Conservation (phyloP, 2,113 vertebrate species). For the Petromus typicus region DNA sequence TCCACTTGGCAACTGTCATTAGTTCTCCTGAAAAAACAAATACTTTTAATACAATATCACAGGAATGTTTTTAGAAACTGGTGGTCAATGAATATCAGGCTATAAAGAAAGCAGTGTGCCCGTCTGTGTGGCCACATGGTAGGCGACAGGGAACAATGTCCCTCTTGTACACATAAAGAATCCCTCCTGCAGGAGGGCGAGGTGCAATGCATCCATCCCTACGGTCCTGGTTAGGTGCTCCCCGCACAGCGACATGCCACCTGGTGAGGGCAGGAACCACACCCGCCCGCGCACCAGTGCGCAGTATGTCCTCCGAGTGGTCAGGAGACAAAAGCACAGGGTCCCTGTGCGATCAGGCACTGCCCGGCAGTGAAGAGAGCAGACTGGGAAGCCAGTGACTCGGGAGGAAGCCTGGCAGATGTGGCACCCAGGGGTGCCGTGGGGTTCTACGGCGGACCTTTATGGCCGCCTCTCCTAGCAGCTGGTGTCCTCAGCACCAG, state of each 20-base stretch:
- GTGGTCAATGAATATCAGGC: background rate
- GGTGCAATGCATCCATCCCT: background rate
- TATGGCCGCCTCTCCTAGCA: background rate
- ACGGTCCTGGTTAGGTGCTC: background rate
- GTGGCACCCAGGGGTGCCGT: rapidly evolving
- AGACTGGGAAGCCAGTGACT: background rate
- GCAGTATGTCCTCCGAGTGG: background rate
- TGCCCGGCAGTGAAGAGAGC: background rate
- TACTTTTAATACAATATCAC: background rate
- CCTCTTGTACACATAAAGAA: background rate
- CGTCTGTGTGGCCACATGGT: background rate
- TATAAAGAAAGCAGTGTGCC: background rate
- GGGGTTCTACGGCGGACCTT: background rate
- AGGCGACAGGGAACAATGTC: rapidly evolving
- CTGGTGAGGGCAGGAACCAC: background rate
- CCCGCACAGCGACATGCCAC: rapidly evolving
- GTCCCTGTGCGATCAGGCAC: rapidly evolving
- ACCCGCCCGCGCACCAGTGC: background rate
- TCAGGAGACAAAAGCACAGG: background rate
- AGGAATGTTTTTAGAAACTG: background rate
- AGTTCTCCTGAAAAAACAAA: conserved; percentile 90
- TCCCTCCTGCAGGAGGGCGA: background rate
- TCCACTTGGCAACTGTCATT: conserved; percentile 98
- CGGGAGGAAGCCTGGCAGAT: background rate
- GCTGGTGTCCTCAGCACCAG: background rate